Conservation (phyloP, 2,888 invertebrate genomes). For the Dendrolimus houi region DNA sequence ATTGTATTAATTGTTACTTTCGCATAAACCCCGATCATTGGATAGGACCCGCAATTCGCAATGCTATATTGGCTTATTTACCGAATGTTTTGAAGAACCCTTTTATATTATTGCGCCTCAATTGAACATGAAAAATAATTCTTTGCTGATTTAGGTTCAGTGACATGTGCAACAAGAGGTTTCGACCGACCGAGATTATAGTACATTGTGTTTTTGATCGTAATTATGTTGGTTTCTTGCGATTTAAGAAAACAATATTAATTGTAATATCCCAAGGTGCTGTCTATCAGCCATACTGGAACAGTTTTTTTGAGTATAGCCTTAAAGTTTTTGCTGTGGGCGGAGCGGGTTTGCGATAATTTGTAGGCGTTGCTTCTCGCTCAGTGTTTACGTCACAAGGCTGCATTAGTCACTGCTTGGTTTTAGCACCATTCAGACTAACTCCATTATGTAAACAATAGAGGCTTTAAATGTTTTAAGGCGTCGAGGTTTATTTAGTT, state of each 20-base stretch:
- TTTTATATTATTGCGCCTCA: no score
- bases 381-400: constrained; percentile 41
- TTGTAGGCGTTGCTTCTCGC: constrained; percentile 58
- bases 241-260: background rate
- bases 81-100: no score
- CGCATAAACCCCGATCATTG: no score
- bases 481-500: constrained; percentile 1
- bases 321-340: constrained; percentile 51
- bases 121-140: no score
- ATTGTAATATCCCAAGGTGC: background rate
- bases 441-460: constrained; percentile 15
- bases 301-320: constrained; percentile 24
- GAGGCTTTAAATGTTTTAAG: constrained; percentile 7
- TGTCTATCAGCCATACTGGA: constrained; percentile 32
- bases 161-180: no score
- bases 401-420: constrained; percentile 49
- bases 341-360: constrained; percentile 54
- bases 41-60: no score
- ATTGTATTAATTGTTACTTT: no score
- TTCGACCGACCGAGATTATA: no score
- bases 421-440: constrained; percentile 15
- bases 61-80: no score
- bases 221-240: no score
- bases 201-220: no score
- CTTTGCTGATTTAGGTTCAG: no score